phyloP scores from a whole-genome alignment of 2,797 vertebrate genomes.

The Takifugu rubripes region DNA sequence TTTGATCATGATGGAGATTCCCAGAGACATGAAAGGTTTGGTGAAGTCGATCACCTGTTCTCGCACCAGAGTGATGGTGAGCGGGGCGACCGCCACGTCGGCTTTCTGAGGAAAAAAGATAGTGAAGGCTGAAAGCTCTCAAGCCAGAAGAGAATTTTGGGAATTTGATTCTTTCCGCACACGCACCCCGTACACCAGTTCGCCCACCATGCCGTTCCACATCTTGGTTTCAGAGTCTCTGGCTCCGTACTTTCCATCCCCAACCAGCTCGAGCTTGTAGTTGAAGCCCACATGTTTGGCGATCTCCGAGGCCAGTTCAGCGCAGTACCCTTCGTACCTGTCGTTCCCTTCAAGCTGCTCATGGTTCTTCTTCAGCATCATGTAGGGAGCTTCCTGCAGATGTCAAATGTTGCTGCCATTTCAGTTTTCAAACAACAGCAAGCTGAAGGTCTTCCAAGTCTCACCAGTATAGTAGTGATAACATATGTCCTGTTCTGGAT shows the following conservation, averaged over 20 bases:
- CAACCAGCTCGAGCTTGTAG: conserved; percentile 90
- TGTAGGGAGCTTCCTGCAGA: conserved; percentile 91
- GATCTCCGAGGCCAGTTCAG: conserved; percentile 92
- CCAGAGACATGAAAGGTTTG: conserved; percentile 96
- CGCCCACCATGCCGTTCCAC: conserved; percentile 99
- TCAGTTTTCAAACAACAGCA: not conserved
- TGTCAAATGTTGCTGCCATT: not conserved
- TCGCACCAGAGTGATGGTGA: conserved; percentile 94
- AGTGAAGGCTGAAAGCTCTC: not conserved
- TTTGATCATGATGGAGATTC: conserved; percentile 98
- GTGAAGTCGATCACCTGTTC: conserved; percentile 98
- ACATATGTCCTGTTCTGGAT: conserved; percentile 92
- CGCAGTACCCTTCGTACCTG: conserved; percentile 93
- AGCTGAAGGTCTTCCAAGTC: conserved; percentile 21
- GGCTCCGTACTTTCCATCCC: conserved; percentile 91
- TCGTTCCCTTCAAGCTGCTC: conserved; percentile 93
- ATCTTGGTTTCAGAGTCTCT: conserved; percentile 83
- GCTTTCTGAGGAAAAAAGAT: conserved; percentile 79
- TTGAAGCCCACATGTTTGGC: conserved; percentile 93
- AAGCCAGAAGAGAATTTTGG: not conserved
- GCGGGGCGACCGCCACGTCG: conserved; percentile 90
- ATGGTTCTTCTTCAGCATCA: conserved; percentile 98
- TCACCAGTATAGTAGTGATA: conserved; percentile 95
- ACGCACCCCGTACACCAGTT: conserved; percentile 95
- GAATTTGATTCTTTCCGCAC: not conserved